Conservation (phyloP, 2,113 vertebrate species). For the Aplodontia rufa region DNA sequence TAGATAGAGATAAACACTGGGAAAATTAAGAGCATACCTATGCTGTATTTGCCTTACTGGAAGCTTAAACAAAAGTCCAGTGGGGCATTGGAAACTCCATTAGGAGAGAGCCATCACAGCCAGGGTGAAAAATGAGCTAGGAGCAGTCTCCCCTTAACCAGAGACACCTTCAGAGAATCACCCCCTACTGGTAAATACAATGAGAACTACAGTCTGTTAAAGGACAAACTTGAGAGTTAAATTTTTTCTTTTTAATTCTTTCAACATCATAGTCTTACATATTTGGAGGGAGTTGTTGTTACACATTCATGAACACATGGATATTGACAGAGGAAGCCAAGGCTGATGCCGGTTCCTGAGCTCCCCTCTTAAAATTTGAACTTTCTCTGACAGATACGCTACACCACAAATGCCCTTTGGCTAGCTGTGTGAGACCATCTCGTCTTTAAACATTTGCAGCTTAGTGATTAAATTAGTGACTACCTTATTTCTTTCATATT, state of each 20-base stretch:
- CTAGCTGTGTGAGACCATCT: slow-evolving; percentile 51
- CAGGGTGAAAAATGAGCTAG: not conserved
- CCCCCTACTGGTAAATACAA: not conserved
- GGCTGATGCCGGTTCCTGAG: too few relatives aligned
- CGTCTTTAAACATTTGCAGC: slow-evolving; percentile 24
- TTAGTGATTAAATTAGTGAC: slow-evolving; percentile 18
- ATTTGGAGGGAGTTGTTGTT: too few relatives aligned
- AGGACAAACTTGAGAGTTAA: not conserved
- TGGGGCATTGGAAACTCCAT: not conserved
- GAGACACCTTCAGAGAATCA: not conserved
- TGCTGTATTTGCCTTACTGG: slow-evolving; percentile 44
- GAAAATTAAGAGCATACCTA: slow-evolving; percentile 58
- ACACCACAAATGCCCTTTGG: slow-evolving; percentile 58
- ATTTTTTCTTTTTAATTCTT: too few relatives aligned
- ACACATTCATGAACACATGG: too few relatives aligned
- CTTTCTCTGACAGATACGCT: slow-evolving; percentile 61
- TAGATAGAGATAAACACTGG: slow-evolving; percentile 54
- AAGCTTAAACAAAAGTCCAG: slow-evolving; percentile 65
- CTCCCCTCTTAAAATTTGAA: slow-evolving; percentile 67
- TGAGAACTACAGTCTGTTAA: not conserved
- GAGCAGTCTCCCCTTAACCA: slow-evolving; percentile 67
- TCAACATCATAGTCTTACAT: too few relatives aligned
- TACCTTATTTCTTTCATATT: not conserved
- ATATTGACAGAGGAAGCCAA: too few relatives aligned
- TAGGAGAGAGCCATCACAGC: not conserved